Evolutionary conservation across 2,888 invertebrate species (phyloP).

Genomic region (Sinhomidia bicolor): DNA sequence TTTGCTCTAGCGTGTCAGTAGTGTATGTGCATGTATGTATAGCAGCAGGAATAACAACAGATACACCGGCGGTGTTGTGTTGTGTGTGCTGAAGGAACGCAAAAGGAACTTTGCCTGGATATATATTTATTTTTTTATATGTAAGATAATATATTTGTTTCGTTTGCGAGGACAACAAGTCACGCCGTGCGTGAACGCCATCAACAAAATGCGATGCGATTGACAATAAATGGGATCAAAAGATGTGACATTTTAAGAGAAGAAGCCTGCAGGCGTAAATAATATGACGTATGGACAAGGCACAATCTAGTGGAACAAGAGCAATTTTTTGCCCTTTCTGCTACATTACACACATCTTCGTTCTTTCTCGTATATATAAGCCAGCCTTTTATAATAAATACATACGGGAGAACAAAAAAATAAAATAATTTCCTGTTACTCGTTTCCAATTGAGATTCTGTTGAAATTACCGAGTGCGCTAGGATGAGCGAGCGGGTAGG

Average conservation of each 20-base stretch:
- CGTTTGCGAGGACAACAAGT: constrained; percentile 69
- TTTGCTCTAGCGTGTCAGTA: too few relatives aligned
- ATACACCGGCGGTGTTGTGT: neutral
- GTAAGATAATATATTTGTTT: too few relatives aligned
- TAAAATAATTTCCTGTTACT: constrained; percentile 63
- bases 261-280: constrained; percentile 66
- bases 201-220: constrained; percentile 62
- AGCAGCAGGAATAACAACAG: neutral
- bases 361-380: too few relatives aligned
- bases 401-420: constrained; percentile 18
- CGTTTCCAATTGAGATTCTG: too few relatives aligned
- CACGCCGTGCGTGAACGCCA: constrained; percentile 60
- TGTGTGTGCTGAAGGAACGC: too few relatives aligned
- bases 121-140: too few relatives aligned
- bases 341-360: constrained; percentile 24
- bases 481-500: too few relatives aligned
- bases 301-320: constrained; percentile 43
- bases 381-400: too few relatives aligned
- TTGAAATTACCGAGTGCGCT: too few relatives aligned
- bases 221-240: constrained; percentile 66
- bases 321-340: constrained; percentile 43
- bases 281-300: constrained; percentile 58
- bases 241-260: constrained; percentile 59
- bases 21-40: neutral
- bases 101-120: too few relatives aligned